These are phyloP conservation scores for Corythornis leucogaster DNA, from an alignment of 2,797 vertebrate species.

Conservation along the genomic window DNA sequence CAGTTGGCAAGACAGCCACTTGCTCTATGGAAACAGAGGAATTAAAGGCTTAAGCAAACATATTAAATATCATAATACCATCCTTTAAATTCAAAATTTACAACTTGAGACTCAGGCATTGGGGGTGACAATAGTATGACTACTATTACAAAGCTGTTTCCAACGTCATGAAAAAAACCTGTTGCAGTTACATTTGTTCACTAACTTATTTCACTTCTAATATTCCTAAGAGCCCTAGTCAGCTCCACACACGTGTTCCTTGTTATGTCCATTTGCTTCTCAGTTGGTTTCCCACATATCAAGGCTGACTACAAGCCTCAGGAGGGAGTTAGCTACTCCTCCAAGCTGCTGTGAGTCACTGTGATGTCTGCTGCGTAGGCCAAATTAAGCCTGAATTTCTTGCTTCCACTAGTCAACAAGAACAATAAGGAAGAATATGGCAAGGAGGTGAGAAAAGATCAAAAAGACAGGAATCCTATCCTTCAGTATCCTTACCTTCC, in stretches of 20 bases:
- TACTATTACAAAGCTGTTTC: background rate
- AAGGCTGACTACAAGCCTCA: slow-evolving; percentile 30
- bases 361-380: slow-evolving; percentile 21
- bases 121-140: background rate
- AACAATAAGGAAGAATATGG: slow-evolving; percentile 1
- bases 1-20: background rate
- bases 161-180: background rate
- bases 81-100: background rate
- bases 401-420: slow-evolving; percentile 52
- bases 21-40: background rate
- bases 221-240: background rate
- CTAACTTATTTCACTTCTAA: background rate
- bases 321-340: slow-evolving; percentile 33
- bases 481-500: background rate
- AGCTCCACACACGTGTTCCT: background rate
- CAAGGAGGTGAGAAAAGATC: slow-evolving; percentile 43
- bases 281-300: slow-evolving; percentile 50
- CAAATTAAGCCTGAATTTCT: slow-evolving; percentile 68
- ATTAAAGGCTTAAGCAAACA: slow-evolving; percentile 16
- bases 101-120: background rate
- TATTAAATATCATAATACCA: background rate
- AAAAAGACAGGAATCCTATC: slow-evolving; percentile 29
- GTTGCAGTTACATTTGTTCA: background rate
- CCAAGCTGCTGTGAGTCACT: slow-evolving; percentile 51
- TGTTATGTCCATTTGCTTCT: slow-evolving; percentile 33